Conservation (phyloP, 2,888 invertebrate species). For the Heliconius aoede region DNA sequence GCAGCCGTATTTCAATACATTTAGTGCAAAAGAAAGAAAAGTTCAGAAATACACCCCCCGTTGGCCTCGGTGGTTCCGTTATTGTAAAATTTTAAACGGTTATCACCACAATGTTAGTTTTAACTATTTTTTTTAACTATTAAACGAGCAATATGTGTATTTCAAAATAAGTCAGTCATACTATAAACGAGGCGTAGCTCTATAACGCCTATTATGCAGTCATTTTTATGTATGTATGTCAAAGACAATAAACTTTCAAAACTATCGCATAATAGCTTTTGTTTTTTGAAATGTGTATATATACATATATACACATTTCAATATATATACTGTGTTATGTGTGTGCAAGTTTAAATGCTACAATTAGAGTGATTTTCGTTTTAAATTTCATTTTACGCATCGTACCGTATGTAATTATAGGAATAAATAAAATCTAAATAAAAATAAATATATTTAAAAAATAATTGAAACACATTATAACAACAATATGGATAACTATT, state of each 20-base stretch:
- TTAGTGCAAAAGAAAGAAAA: not conserved
- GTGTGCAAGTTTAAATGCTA: not conserved
- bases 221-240: slow-evolving; percentile 60
- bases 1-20: not conserved
- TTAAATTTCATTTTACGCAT: not conserved
- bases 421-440: too few species aligned
- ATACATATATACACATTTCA: too few species aligned
- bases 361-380: not conserved
- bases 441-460: too few species aligned
- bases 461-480: not conserved
- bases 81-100: slow-evolving; percentile 1
- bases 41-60: not conserved
- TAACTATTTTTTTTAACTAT: not conserved
- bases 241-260: slow-evolving; percentile 65
- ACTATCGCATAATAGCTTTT: slow-evolving; percentile 44
- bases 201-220: slow-evolving; percentile 45
- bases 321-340: slow-evolving; percentile 19
- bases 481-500: not conserved
- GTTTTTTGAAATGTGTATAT: slow-evolving; percentile 39
- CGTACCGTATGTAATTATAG: not conserved
- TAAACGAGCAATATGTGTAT: not conserved
- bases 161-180: slow-evolving; percentile 29
- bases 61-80: not conserved
- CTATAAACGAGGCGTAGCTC: slow-evolving; percentile 29
- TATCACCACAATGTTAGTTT: not conserved